Conservation (phyloP, 1,140 invertebrate species). For the Micrasema longulum region DNA sequence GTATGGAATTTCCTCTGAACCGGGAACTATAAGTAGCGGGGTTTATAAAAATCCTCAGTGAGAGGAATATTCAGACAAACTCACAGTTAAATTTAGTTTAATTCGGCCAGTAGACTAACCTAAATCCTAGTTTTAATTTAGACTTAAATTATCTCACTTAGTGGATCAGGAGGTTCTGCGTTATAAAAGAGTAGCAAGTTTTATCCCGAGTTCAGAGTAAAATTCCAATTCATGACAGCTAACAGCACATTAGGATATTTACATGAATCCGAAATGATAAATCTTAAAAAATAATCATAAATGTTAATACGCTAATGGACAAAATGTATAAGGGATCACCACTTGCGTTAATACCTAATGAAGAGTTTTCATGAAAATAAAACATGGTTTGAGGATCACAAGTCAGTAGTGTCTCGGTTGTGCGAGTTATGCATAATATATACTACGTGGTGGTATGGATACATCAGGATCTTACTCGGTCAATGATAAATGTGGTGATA, state of each 20-base stretch:
- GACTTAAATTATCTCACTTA: no score
- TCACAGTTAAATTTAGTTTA: neutral
- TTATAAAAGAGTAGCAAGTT: neutral
- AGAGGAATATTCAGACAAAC: no score
- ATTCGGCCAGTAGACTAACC: slow-evolving; percentile 7
- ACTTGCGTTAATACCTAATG: neutral
- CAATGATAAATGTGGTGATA: slow-evolving; percentile 8
- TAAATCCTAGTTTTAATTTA: no score
- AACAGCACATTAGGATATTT: slow-evolving; percentile 43
- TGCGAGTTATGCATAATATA: no score
- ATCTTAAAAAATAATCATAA: slow-evolving; percentile 36
- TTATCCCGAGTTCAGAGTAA: slow-evolving; percentile 30
- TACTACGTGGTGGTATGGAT: no score
- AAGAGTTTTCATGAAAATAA: slow-evolving; percentile 30
- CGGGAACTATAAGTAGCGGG: slow-evolving; percentile 23
- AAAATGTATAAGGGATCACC: slow-evolving; percentile 37
- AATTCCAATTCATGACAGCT: slow-evolving; percentile 18
- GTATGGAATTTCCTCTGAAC: slow-evolving; percentile 44
- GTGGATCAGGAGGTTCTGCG: no score
- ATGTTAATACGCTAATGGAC: slow-evolving; percentile 39
- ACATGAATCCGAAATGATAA: slow-evolving; percentile 33
- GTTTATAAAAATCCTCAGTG: no score
- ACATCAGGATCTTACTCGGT: neutral
- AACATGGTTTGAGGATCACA: no score
- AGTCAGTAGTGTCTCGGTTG: no score